Base-by-base conservation (phyloP, 2,888 invertebrate genomes). In the Stegophylla sp. region DNA sequence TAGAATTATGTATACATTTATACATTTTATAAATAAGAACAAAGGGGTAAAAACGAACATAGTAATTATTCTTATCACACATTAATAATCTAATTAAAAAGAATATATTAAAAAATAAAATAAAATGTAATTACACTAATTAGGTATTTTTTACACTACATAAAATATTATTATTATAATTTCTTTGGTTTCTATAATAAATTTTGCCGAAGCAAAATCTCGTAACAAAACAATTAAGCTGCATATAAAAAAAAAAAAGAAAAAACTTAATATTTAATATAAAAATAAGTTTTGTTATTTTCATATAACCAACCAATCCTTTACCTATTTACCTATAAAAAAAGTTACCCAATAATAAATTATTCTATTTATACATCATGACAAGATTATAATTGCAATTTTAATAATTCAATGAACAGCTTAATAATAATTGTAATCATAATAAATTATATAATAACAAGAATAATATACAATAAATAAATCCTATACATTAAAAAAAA, bases 131-230 rank as follows among this genome's bases (percentile, higher is more conserved):
- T 48, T 28, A 61, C 9, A 41, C 53, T 23, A 64, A 64, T 64
- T 34, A n/a, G 34, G 34, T 53, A 3, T 28, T 61, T 63, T 75
- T 75, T 53, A n/a, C 26, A 64, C 26, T 53, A 64, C 5, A 75
- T 75, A 28, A 74, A 48, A 64, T 23, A 23, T 51, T 34, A 51
- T 64, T 51, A 51, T 64, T 23, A 66, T 74, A 64, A 64, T 75
- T 64, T 75, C 75, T 66, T 75, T 75, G 75, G 75, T 75, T 64
- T 75, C 23, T 75, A 64, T 51, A 75, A 75, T 64, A 34, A 53
- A 74, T 48, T 59, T 26, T 63, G 20, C 45, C 20, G 41, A 41
- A 53, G 41, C 51, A 64, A 63, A 51, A 15, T 64, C 10, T 15
- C 26, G 2, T 51, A 75, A 64, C 41, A 75, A 75, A 75, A 75